Evolutionary conservation across 2,888 invertebrate genomes (phyloP).

Genomic region (Myopa tessellatipennis): DNA sequence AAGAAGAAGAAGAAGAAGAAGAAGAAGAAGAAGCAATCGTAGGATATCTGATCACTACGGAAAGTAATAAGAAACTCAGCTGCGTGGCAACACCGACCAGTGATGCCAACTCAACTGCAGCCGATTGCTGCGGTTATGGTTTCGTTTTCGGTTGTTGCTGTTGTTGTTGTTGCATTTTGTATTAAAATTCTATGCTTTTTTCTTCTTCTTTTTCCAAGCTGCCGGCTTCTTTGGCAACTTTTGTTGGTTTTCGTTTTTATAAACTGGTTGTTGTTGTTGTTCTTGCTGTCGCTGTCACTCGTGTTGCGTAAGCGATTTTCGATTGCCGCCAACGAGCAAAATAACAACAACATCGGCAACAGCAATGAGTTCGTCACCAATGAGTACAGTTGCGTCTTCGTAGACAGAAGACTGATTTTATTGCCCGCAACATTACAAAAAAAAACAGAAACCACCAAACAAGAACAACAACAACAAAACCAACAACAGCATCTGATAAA

Average conservation of each 20-base stretch:
- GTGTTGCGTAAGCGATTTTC: conserved; percentile 27
- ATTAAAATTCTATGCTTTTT: not conserved
- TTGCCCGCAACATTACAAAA: not conserved
- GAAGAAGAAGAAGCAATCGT: not conserved
- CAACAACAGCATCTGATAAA: conserved; percentile 1
- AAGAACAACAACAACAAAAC: conserved; percentile 17
- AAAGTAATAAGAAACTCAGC: conserved; percentile 21
- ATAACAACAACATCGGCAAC: not conserved
- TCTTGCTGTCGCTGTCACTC: not conserved
- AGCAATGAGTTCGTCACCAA: conserved; percentile 7
- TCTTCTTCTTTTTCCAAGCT: not conserved
- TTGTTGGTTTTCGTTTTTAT: not conserved
- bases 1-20: not conserved
- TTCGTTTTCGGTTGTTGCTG: not conserved
- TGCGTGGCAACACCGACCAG: not conserved
- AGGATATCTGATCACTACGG: conserved; percentile 28
- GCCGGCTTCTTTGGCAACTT: not conserved
- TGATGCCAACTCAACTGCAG: conserved; percentile 9
- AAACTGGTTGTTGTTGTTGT: not conserved
- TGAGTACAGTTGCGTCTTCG: conserved; percentile 25
- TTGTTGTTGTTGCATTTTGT: not conserved
- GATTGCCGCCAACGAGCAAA: not conserved
- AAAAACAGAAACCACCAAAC: not conserved
- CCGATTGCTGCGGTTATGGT: conserved; percentile 1
- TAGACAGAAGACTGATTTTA: not conserved